phyloP scores from a whole-genome alignment of 2,888 invertebrate species.

The Oscheius sp. region DNA sequence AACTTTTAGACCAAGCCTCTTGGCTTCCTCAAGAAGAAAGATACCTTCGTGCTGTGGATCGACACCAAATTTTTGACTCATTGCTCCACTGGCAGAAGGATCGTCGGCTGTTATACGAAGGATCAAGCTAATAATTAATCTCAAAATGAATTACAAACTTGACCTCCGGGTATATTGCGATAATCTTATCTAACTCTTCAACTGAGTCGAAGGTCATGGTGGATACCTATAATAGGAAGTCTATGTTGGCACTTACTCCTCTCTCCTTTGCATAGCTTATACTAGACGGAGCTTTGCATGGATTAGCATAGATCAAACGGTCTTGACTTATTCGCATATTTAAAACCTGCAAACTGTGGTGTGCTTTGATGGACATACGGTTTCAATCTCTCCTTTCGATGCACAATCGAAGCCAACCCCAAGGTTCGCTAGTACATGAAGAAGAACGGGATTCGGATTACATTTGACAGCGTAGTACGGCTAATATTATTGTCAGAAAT shows the following conservation, averaged over 20 bases:
- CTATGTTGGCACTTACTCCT: too few species aligned
- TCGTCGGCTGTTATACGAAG: slow-evolving; percentile 80
- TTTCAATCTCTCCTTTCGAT: slow-evolving; percentile 77
- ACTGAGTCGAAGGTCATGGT: slow-evolving; percentile 69
- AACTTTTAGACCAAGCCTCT: slow-evolving; percentile 60
- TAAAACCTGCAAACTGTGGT: slow-evolving; percentile 33
- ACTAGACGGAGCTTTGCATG: slow-evolving; percentile 67
- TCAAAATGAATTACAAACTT: slow-evolving; percentile 40
- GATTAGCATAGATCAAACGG: slow-evolving; percentile 68
- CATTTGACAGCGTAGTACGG: slow-evolving; percentile 85
- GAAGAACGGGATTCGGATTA: slow-evolving; percentile 85
- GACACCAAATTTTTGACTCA: slow-evolving; percentile 69
- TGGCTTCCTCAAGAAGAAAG: slow-evolving; percentile 58
- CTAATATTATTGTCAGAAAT: slow-evolving; percentile 13
- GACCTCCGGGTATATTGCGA: slow-evolving; percentile 54
- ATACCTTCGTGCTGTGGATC: slow-evolving; percentile 67
- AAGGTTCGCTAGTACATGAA: slow-evolving; percentile 83
- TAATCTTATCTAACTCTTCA: slow-evolving; percentile 64
- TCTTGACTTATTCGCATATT: slow-evolving; percentile 42
- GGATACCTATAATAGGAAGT: too few species aligned
- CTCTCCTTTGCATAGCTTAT: slow-evolving; percentile 62
- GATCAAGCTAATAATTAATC: slow-evolving; percentile 78
- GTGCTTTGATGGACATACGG: slow-evolving; percentile 21
- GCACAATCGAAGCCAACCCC: slow-evolving; percentile 97
- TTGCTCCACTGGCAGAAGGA: slow-evolving; percentile 86